phyloP scores from a whole-genome alignment of 2,113 vertebrate species.

The Lethenteron reissneri region DNA sequence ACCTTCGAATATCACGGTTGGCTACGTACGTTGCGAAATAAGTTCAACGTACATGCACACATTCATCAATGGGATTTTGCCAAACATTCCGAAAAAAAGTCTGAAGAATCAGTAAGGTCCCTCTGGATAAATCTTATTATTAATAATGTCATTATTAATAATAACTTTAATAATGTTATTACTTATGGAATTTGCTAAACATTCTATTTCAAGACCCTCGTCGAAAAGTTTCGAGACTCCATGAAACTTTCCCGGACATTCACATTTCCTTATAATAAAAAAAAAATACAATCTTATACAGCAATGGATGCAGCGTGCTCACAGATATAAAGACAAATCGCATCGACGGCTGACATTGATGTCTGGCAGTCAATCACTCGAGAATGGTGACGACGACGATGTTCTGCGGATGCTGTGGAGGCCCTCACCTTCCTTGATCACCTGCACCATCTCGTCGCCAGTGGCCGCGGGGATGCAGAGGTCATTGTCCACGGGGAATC shows the following conservation, averaged over 20 bases:
- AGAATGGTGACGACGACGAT: neutral
- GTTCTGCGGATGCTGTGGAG: neutral
- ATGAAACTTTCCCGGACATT: neutral
- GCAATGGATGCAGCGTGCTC: neutral
- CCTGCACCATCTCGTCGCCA: conserved; percentile 36
- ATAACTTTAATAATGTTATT: too few species aligned
- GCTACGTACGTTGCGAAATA: too few species aligned
- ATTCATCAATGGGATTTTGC: neutral
- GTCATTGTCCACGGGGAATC: conserved; percentile 75
- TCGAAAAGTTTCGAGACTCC: neutral
- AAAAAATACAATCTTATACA: neutral
- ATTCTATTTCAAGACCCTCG: too few species aligned
- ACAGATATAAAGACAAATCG: neutral
- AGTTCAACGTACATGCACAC: neutral
- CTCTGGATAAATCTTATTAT: too few species aligned
- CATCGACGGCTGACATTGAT: neutral
- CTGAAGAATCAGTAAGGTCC: too few species aligned
- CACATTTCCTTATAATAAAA: neutral
- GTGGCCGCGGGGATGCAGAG: conserved; percentile 73
- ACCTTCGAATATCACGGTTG: too few species aligned
- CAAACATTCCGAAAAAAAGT: neutral
- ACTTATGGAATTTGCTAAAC: too few species aligned
- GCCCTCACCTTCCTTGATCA: conserved; percentile 50
- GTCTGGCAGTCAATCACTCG: neutral
- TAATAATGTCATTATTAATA: too few species aligned